Evolutionary conservation across 2,888 invertebrate genomes (phyloP), one percentile per base, ranked within the genome.

Genomic region (Polymixis flavicincta): DNA sequence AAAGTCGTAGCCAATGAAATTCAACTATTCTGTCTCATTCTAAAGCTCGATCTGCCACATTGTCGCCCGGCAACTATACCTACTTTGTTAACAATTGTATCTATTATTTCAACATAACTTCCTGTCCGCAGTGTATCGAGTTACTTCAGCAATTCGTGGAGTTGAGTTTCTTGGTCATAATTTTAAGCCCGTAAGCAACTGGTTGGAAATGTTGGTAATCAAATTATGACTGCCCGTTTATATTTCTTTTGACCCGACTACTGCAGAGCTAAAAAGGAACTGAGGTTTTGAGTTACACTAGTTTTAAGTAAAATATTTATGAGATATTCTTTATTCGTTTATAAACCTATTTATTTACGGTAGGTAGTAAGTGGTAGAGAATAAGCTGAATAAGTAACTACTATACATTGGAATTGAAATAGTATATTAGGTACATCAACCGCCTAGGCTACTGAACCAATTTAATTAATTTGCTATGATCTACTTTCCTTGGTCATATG

Each of bases 171-270:
- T 68, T 57, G 54, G 11, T 70, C 32, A 54, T 71, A 68, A 78
- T 69, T 74, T 32, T n/a, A 50, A 67, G 50, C 32, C n/a, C 32
- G 25, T 22, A 54, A 66, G 48, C 60, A 59, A 61, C 59, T 37
- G 59, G 59, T 13, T 74, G 63, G 69, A 72, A 70, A 76, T 74
- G 55, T 17, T 74, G 63, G 69, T 70, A 70, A 76, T 74, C 64
- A 55, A 76, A 74, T 80, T 67, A 83, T 50, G 67, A 66, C 48
- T 69, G 37, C 11, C 55, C 45, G 28, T 48, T 52, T 37, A 55
- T 74, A 60, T 71, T 48, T 50, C 25, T 67, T 60, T 59, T 32
- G 74, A 52, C 3, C 22, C 25, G 65, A 76, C 25, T 60, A 25
- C 14, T 50, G 32, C 25, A 45, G 25, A 37, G 4, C 22, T 28